Conservation (phyloP, 1,140 invertebrate genomes). For the Listronotus bonariensis region DNA sequence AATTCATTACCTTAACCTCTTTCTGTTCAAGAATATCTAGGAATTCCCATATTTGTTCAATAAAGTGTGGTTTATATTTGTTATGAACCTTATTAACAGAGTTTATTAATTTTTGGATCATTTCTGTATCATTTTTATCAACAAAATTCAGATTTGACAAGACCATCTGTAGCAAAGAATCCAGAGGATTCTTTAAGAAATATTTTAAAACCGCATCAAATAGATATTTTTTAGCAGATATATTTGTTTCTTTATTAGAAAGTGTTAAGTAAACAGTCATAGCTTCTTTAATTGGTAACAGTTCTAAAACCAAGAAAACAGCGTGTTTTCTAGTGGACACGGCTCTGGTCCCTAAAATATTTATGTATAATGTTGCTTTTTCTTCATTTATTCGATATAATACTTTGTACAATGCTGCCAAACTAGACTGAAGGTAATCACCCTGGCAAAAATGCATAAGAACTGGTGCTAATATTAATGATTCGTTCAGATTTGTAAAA, state of each 20-base stretch:
- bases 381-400: constrained; percentile 20
- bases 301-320: constrained; percentile 5
- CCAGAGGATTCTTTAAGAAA: constrained; percentile 19
- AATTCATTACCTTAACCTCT: constrained; percentile 1
- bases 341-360: constrained; percentile 6
- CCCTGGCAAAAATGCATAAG: constrained; percentile 21
- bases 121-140: constrained; percentile 19
- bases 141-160: constrained; percentile 3
- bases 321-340: constrained; percentile 28
- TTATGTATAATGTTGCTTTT: constrained; percentile 2
- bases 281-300: constrained; percentile 1
- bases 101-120: constrained; percentile 2
- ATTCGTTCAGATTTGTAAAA: constrained; percentile 8
- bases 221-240: constrained; percentile 14
- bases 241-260: constrained; percentile 13
- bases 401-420: constrained; percentile 16
- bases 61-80: constrained; percentile 5
- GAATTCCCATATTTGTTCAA: constrained; percentile 9
- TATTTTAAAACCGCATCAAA: constrained; percentile 14
- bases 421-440: constrained; percentile 23
- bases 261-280: constrained; percentile 1
- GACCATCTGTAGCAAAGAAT: constrained; percentile 7
- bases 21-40: constrained; percentile 7
- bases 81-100: not conserved
- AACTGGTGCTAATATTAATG: constrained; percentile 2